Percentiles rank a stretch among this genome's conserved stretches.
phyloP scores from a whole-genome alignment of 1,140 invertebrate genomes.

The Caligus rogercresseyi region DNA sequence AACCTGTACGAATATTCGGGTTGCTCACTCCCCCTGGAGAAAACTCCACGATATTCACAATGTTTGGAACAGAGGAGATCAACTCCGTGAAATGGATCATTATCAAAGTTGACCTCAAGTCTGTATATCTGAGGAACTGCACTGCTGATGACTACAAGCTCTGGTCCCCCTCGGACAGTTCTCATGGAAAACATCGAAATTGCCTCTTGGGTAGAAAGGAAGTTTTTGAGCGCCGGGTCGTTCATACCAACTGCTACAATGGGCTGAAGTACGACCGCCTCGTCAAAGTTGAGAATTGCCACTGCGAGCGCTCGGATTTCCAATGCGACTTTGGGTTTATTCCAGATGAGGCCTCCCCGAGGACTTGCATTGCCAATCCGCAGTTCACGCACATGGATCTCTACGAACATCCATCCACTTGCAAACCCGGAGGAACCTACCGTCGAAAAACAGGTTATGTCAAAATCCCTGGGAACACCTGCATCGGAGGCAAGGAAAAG shows the following conservation, averaged over 20 bases:
- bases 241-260: conserved; percentile 56
- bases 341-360: conserved; percentile 33
- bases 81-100: conserved; percentile 52
- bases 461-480: conserved; percentile 59
- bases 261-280: conserved; percentile 52
- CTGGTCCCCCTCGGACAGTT: conserved; percentile 52
- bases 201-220: conserved; percentile 60
- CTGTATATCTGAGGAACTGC: conserved; percentile 36
- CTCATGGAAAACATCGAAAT: conserved; percentile 28
- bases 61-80: conserved; percentile 56
- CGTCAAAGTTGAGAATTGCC: conserved; percentile 46
- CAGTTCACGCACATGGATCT: conserved; percentile 35
- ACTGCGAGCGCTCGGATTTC: conserved; percentile 59
- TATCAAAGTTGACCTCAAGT: conserved; percentile 37
- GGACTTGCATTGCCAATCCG: conserved; percentile 25
- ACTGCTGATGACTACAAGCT: conserved; percentile 58
- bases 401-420: conserved; percentile 46
- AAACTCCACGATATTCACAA: conserved; percentile 71
- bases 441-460: conserved; percentile 65
- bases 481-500: conserved; percentile 45
- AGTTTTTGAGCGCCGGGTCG: conserved; percentile 48
- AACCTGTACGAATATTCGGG: conserved; percentile 56
- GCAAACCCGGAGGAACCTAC: conserved; percentile 49
- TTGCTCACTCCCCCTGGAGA: conserved; percentile 78
- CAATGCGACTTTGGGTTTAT: conserved; percentile 50